These are phyloP conservation scores for Gisinianus flammeolus DNA, from an alignment of 2,888 invertebrate genomes.

Conservation along the genomic window DNA sequence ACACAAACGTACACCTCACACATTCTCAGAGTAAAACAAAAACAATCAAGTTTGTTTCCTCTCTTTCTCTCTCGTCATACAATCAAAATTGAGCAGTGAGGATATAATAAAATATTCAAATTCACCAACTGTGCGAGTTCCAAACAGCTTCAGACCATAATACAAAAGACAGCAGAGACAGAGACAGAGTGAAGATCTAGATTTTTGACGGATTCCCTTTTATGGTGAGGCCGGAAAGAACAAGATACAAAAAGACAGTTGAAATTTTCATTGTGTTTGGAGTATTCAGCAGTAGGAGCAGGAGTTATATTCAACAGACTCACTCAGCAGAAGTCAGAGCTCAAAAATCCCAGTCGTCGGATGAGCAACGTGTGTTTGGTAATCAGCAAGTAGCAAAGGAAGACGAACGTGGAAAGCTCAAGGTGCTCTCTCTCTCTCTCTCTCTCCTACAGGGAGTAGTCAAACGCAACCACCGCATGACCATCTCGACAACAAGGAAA, in stretches of 20 bases:
- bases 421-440: not conserved
- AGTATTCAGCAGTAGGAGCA: no score
- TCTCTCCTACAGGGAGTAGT: not conserved
- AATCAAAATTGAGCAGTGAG: no score
- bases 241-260: not conserved
- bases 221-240: slow-evolving; percentile 12
- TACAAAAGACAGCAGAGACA: slow-evolving; percentile 9
- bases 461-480: not conserved
- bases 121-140: no score
- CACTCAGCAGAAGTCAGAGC: not conserved
- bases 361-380: no score
- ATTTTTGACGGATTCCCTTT: slow-evolving; percentile 39
- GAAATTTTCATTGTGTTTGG: no score
- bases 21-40: slow-evolving; percentile 6
- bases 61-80: not conserved
- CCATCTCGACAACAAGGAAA: not conserved
- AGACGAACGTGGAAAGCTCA: not conserved
- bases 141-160: no score
- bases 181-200: slow-evolving; percentile 17
- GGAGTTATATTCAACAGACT: no score
- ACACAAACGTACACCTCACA: not conserved
- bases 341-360: no score
- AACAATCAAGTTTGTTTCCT: slow-evolving; percentile 9
- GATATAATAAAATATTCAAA: not conserved
- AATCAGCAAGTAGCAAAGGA: not conserved